These are phyloP conservation scores for Iguana delicatissima DNA, from an alignment of 2,797 vertebrate genomes.

Conservation along the genomic window DNA sequence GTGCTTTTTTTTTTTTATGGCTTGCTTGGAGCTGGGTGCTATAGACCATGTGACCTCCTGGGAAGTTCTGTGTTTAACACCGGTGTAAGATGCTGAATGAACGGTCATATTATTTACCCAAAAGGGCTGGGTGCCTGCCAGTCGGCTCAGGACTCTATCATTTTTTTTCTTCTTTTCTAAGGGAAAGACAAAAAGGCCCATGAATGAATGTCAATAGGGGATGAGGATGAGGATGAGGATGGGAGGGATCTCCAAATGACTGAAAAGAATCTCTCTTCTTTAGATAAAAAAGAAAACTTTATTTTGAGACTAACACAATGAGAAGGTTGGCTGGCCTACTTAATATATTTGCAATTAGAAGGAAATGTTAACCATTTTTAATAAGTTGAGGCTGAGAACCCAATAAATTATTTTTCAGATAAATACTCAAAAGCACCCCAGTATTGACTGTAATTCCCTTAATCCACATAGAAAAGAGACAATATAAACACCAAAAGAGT, in stretches of 20 bases:
- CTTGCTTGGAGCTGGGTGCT: slow-evolving; percentile 12
- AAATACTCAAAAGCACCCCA: neutral
- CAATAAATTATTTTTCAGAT: neutral
- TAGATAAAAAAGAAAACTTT: neutral
- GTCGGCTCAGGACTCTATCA: slow-evolving; percentile 9
- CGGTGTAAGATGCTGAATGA: slow-evolving; percentile 40
- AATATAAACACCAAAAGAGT: neutral
- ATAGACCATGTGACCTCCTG: neutral
- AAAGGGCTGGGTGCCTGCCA: slow-evolving; percentile 41
- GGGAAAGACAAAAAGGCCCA: slow-evolving; percentile 25
- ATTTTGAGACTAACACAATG: neutral
- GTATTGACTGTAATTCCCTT: neutral
- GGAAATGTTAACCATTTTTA: neutral
- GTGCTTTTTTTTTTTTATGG: neutral
- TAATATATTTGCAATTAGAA: accelerated
- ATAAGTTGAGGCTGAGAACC: neutral
- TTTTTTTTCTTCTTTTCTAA: slow-evolving; percentile 19
- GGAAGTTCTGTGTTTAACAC: slow-evolving; percentile 9
- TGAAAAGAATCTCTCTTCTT: slow-evolving; percentile 41
- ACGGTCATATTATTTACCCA: slow-evolving; percentile 24
- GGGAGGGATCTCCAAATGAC: neutral
- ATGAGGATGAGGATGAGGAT: neutral
- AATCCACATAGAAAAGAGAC: neutral
- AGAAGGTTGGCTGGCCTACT: neutral
- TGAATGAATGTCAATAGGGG: slow-evolving; percentile 40